A percentile compares a stretch with the other conserved stretches of the same genome.
phyloP scores from a whole-genome alignment of 1,140 invertebrate species.

The Drosophila seguyi region DNA sequence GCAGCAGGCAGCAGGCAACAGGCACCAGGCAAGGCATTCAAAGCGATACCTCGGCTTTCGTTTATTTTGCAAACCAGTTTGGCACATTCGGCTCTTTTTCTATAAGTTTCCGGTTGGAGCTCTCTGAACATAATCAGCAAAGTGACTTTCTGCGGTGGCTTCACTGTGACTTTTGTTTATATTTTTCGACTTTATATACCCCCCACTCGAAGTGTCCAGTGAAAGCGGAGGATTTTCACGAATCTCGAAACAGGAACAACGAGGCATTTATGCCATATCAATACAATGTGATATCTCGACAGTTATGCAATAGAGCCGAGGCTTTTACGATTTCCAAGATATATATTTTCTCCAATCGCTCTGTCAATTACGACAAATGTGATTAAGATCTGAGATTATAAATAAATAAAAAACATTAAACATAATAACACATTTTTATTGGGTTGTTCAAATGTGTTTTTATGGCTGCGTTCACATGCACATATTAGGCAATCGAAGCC shows the following conservation, averaged over 20 bases:
- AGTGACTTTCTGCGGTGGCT: conserved; percentile 46
- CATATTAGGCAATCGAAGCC: conserved; percentile 6
- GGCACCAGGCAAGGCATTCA: conserved; percentile 21
- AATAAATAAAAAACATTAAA: conserved; percentile 19
- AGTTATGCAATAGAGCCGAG: conserved; percentile 27
- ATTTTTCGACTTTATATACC: conserved; percentile 12
- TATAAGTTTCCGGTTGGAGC: conserved; percentile 58
- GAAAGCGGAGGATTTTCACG: conserved; percentile 43
- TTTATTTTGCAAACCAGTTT: conserved; percentile 64
- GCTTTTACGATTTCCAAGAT: conserved; percentile 51
- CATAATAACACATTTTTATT: conserved; percentile 13
- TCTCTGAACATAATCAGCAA: conserved; percentile 53
- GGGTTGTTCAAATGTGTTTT: not conserved
- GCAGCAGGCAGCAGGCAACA: not conserved
- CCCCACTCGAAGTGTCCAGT: conserved; percentile 30
- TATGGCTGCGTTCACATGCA: not conserved
- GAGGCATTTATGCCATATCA: conserved; percentile 40
- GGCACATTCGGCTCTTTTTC: conserved; percentile 58
- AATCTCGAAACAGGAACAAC: conserved; percentile 32
- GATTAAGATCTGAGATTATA: conserved; percentile 24
- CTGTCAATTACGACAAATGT: conserved; percentile 28
- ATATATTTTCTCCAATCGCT: conserved; percentile 32
- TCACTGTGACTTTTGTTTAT: conserved; percentile 39
- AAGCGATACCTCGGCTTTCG: conserved; percentile 55
- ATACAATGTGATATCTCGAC: conserved; percentile 35